These are phyloP conservation scores for Oriolus oriolus DNA, from an alignment of 2,113 vertebrate species.

Conservation along the genomic window DNA sequence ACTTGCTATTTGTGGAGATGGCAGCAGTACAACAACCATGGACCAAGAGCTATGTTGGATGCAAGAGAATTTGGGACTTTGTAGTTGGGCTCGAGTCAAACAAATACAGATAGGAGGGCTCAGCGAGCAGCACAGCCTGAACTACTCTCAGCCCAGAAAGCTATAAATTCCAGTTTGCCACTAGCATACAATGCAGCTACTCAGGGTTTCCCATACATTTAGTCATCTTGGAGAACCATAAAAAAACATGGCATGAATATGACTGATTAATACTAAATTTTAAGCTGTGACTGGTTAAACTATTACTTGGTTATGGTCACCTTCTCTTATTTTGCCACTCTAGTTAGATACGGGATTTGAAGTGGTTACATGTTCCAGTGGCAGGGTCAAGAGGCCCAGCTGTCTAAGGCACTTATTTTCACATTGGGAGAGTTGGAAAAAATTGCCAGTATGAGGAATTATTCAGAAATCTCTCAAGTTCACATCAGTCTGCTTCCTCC, in stretches of 20 bases:
- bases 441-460: not conserved
- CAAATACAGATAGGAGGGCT: not conserved
- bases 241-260: not conserved
- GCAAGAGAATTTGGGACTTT: not conserved
- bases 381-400: not conserved
- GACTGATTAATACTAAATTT: not conserved
- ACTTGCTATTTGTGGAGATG: not conserved
- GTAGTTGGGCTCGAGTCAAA: rapidly evolving
- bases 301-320: not conserved
- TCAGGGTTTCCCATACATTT: not conserved
- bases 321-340: not conserved
- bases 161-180: not conserved
- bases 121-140: rapidly evolving
- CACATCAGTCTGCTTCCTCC: not conserved
- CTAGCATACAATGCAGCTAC: rapidly evolving
- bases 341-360: not conserved
- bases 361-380: not conserved
- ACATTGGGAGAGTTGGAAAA: not conserved
- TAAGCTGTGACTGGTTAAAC: not conserved
- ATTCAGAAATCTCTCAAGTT: not conserved
- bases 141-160: not conserved
- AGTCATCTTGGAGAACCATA: not conserved
- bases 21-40: not conserved
- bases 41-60: not conserved
- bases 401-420: not conserved